phyloP scores from a whole-genome alignment of 2,888 invertebrate genomes.

The Eupithecia vulgata region DNA sequence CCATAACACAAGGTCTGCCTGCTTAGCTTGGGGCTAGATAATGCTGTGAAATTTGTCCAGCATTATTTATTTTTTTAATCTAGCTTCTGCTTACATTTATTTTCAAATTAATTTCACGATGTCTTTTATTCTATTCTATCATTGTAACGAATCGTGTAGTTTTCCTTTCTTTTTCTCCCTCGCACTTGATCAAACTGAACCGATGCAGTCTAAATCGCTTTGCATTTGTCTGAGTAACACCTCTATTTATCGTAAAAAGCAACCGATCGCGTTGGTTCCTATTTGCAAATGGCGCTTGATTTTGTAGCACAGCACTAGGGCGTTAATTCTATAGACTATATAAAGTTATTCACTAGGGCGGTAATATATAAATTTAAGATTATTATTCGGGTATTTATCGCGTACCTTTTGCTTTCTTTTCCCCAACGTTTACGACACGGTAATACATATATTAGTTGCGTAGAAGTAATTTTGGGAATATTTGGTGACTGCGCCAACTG shows the following conservation, averaged over 20 bases:
- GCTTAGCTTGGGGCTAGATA: too few species aligned
- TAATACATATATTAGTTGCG: too few species aligned
- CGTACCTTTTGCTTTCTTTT: too few species aligned
- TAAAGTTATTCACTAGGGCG: too few species aligned
- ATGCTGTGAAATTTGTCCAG: too few species aligned
- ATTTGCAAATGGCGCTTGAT: not conserved
- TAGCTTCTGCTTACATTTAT: not conserved
- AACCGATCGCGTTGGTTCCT: slow-evolving; percentile 38
- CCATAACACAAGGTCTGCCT: too few species aligned
- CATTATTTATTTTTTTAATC: too few species aligned
- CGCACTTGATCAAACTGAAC: not conserved
- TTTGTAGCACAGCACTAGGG: not conserved
- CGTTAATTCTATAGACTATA: too few species aligned
- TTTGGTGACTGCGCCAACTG: not conserved
- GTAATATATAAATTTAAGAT: too few species aligned
- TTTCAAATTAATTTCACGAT: not conserved
- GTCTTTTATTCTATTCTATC: not conserved
- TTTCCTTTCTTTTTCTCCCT: not conserved
- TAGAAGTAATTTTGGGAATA: not conserved
- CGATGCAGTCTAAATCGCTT: slow-evolving; percentile 59
- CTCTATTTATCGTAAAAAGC: slow-evolving; percentile 70
- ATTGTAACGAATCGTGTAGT: not conserved
- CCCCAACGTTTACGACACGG: too few species aligned
- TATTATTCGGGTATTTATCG: too few species aligned
- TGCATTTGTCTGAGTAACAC: slow-evolving; percentile 72